phyloP scores from a whole-genome alignment of 2,797 vertebrate species.

The Anas capensis region DNA sequence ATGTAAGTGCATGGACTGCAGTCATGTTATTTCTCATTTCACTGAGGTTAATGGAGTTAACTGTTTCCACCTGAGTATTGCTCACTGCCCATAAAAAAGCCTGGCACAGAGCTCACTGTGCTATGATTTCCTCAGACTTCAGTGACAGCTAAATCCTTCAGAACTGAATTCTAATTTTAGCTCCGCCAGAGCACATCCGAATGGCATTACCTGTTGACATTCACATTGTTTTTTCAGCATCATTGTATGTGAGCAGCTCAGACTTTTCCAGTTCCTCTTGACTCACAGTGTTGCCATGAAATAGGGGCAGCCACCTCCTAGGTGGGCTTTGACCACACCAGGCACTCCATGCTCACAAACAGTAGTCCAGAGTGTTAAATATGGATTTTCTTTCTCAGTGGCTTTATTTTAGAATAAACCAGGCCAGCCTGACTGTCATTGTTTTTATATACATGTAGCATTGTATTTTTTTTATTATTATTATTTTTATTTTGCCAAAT shows the following conservation, averaged over 20 bases:
- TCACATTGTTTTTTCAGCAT: background rate
- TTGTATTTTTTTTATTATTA: background rate
- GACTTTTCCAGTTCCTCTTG: background rate
- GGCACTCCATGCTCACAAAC: fast-evolving
- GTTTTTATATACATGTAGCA: background rate
- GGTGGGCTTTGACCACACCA: background rate
- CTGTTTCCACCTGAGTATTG: background rate
- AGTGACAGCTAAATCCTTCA: background rate
- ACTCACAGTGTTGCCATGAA: background rate
- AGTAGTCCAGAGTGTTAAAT: background rate
- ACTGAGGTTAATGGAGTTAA: background rate
- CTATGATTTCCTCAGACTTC: background rate
- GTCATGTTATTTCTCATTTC: background rate
- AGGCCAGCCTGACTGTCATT: background rate
- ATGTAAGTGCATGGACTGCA: background rate
- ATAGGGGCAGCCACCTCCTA: background rate
- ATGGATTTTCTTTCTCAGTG: background rate
- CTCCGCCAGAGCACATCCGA: background rate
- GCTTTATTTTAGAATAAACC: background rate
- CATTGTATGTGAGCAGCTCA: background rate
- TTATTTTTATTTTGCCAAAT: background rate
- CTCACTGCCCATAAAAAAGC: background rate
- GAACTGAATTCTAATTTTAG: background rate
- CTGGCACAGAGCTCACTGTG: background rate
- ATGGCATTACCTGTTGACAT: background rate